Base-by-base conservation (phyloP, 2,888 invertebrate species). In the Heteropelma amictum region DNA sequence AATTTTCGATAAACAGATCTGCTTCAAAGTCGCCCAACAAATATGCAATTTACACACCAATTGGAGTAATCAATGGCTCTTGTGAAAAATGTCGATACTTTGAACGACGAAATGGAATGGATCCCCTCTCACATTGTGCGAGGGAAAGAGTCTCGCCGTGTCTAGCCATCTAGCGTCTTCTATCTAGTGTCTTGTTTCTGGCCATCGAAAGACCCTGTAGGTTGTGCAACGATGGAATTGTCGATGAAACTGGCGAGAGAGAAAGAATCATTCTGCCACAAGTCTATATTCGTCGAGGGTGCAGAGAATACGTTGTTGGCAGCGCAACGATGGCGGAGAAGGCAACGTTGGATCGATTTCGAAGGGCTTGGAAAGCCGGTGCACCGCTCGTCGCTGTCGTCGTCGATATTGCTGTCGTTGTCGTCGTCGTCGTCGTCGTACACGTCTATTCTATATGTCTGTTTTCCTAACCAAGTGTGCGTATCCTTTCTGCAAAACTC, bases 341-440 rank as follows among this genome's bases (percentile, higher is more conserved):
- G 53, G 12, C 40, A 53, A 28, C 61, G 56, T 47, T 47, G 68
- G 75, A 72, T 76, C 75, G 75, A 76, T 76, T 76, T 68, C 68
- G 71, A 75, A 67, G 67, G 71, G 71, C 67, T 75, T 26, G 70
- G 40, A 30, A 56, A 61, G 70, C 74, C 64, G 70, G 67, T 71
- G 75, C 75, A 75, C 54, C 67, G 56, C 67, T 67, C 54, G 45
- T 35, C 61, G 33, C 49, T n/a, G n/a, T n/a, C n/a, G n/a, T n/a
- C n/a, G n/a, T n/a, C n/a, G n/a, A 26, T 42, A 5, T 45, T 17
- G 8, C 7, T 14, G 47, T 49, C 49, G 28, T 53, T 21, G 7
- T 12, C 53, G 8, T 45, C 26, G 8, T 10, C 14, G 47, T 49
- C 49, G 28, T 53, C 30, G 7, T 33, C n/a, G 38, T 53, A 12